Conservation (phyloP, 2,113 vertebrate species). For the Brachyistius frenatus region DNA sequence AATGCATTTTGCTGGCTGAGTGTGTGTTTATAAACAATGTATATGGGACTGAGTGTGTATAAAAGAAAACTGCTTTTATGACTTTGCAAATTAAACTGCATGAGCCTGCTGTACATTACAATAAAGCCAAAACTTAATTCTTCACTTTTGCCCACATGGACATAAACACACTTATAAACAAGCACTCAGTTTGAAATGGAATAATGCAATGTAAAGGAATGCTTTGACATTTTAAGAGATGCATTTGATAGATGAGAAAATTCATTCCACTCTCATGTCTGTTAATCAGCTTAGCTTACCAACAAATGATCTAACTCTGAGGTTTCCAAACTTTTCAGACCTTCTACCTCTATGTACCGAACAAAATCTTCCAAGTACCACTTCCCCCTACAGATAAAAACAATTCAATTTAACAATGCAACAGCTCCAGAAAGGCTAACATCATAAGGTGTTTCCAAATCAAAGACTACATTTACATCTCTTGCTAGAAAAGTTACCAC, state of each 20-base stretch:
- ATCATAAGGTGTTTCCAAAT: no score
- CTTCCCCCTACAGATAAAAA: no score
- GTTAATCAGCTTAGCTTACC: no score
- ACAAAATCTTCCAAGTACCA: no score
- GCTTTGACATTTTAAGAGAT: not conserved
- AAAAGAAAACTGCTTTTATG: not conserved
- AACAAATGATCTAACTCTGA: no score
- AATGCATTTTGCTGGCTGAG: not conserved
- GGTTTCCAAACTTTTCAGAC: no score
- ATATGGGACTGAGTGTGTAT: not conserved
- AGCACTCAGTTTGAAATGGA: not conserved
- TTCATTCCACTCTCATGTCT: not conserved
- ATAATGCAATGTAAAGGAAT: not conserved
- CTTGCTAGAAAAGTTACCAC: no score
- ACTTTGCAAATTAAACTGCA: constrained; percentile 10
- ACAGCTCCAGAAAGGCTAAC: no score
- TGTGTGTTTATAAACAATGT: not conserved
- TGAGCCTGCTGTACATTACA: not conserved
- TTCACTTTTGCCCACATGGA: not conserved
- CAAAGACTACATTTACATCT: no score
- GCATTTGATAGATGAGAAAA: not conserved
- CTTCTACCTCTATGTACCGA: no score
- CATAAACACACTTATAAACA: not conserved
- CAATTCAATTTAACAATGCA: no score
- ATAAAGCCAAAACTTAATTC: not conserved